Percentiles rank a stretch among this genome's conserved stretches.
Evolutionary conservation across 2,797 vertebrate genomes (phyloP).

Genomic region (Sorex maritimensis): DNA sequence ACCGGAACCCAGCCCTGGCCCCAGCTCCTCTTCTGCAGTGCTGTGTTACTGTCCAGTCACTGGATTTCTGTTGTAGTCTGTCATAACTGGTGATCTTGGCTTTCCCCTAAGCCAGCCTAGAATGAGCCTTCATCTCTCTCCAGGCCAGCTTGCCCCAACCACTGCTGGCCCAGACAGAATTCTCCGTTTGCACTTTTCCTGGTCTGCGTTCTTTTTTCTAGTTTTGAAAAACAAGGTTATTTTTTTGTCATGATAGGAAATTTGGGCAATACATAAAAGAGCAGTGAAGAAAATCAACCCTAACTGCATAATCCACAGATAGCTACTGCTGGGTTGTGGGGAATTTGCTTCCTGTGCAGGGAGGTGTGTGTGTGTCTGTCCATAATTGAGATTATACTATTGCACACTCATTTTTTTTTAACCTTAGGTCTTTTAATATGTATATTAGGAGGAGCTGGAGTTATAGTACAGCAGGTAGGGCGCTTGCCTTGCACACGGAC

Average conservation of each 20-base stretch:
- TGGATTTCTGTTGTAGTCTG: neutral
- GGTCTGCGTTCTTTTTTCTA: no score
- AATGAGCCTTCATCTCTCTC: neutral
- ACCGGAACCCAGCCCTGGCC: neutral
- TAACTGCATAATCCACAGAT: neutral
- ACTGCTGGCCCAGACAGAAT: neutral
- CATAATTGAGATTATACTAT: slow-evolving; percentile 7
- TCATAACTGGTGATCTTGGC: neutral
- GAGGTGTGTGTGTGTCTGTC: slow-evolving; percentile 4
- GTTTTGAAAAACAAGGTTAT: slow-evolving; percentile 38
- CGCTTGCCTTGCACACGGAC: no score
- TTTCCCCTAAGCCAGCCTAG: neutral
- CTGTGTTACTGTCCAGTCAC: neutral
- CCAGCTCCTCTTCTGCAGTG: neutral
- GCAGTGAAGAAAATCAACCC: neutral
- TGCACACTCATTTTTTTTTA: slow-evolving; percentile 38
- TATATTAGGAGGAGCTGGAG: neutral
- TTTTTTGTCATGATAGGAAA: slow-evolving; percentile 28
- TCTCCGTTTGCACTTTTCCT: neutral
- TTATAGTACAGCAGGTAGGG: no score
- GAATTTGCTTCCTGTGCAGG: neutral
- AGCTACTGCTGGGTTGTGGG: neutral
- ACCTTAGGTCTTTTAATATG: slow-evolving; percentile 45
- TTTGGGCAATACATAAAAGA: neutral
- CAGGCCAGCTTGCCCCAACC: neutral